Base-by-base conservation (phyloP, 2,797 vertebrate genomes). In the Anabas testudineus region DNA sequence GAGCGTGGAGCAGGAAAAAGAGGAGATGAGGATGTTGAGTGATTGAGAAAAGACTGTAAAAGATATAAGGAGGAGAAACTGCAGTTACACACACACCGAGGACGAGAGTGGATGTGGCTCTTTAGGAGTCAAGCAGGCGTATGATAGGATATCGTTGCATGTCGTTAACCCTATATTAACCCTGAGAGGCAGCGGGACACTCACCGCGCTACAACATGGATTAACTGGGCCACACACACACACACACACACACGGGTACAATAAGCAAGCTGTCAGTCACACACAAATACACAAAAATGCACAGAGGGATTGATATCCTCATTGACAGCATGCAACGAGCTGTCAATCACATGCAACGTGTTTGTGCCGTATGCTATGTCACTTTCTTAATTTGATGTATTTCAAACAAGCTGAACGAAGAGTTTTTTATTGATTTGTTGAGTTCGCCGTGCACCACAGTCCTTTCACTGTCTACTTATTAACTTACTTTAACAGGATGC, bases 71-170 rank as follows among this genome's bases (percentile, higher is more conserved):
- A 62, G 57, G 62, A 72, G 52, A 70, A 59, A 52, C 36, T 80
- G 74, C 75, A 85, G 41, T 37, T 46, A 49, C 64, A 67, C 48
- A 59, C 69, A 66, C 75, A 53, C 63, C 80, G 53, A 67, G 51
- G 59, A 83, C 86, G 34, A 71, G 88, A 91, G 88, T 87, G 89
- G 87, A 85, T 93, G 87, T 90, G 76, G 81, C 88, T 93, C 93
- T 95, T 95, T 95, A 92, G 89, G 93, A 95, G 93, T 94, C 95
- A 95, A 85, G 93, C 93, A 95, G 94, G 95, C 95, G 93, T 90
- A 93, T 92, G 95, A 96, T 96, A 89, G 95, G 95, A 96, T 96
- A 83, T 85, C 78, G 78, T 87, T 86, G 90, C 86, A 80, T 65
- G 70, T 90, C 82, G 89, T 95, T 95, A 96, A 95, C 95, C 94